Evolutionary conservation across 2,113 vertebrate genomes (phyloP).

Genomic region (Xerus inauris): DNA sequence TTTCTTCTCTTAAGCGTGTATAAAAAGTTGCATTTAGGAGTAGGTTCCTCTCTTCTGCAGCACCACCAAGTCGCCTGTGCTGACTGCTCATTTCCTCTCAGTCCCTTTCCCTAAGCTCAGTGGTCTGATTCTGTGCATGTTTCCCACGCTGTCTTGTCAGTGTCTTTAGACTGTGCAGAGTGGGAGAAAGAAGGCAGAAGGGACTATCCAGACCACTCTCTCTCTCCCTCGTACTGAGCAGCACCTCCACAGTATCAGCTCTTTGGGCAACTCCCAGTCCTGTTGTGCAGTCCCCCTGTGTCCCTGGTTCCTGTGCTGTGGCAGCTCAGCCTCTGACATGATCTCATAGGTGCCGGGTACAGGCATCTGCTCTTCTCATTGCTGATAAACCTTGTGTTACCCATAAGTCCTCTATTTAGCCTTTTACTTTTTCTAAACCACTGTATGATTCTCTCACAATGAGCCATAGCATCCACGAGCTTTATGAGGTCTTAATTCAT

Average conservation of each 20-base stretch:
- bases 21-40: not conserved
- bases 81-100: not conserved
- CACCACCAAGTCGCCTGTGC: not conserved
- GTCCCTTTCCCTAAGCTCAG: too few relatives aligned
- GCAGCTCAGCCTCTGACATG: not conserved
- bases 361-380: not conserved
- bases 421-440: not conserved
- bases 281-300: not conserved
- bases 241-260: not conserved
- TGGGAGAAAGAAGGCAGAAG: not conserved
- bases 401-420: not conserved
- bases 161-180: not conserved
- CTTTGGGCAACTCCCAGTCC: not conserved
- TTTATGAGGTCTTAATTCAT: not conserved
- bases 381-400: not conserved
- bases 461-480: not conserved
- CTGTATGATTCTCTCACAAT: not conserved
- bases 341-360: not conserved
- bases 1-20: not conserved
- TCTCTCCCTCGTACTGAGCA: not conserved
- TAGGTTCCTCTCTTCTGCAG: not conserved
- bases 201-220: not conserved
- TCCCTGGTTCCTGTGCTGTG: too few relatives aligned
- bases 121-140: not conserved
- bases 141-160: not conserved